Evolutionary conservation across 2,797 vertebrate genomes (phyloP).

Genomic region (Otolemur crassicaudatus): DNA sequence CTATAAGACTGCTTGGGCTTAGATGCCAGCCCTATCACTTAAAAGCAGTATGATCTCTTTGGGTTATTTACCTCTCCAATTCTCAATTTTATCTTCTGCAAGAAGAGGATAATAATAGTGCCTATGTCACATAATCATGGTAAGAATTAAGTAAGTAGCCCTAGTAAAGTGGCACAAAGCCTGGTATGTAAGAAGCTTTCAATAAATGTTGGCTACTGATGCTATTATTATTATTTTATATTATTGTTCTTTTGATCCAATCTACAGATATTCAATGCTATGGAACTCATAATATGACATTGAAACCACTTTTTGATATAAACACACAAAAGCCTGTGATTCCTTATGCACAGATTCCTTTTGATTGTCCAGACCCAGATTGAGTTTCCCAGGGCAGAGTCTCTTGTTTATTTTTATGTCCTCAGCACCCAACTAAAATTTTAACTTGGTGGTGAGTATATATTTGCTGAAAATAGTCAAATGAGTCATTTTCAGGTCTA

Average conservation of each 20-base stretch:
- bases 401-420: slow-evolving; percentile 17
- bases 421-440: neutral
- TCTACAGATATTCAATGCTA: slow-evolving; percentile 7
- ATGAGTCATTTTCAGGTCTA: neutral
- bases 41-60: neutral
- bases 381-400: neutral
- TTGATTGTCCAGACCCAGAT: slow-evolving; percentile 1
- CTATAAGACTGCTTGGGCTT: neutral
- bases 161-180: neutral
- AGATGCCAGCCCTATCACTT: neutral
- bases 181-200: neutral
- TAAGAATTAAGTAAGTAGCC: slow-evolving; percentile 18
- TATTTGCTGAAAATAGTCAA: slow-evolving; percentile 39
- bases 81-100: slow-evolving; percentile 21
- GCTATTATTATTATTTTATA: neutral
- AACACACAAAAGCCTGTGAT: neutral
- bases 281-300: slow-evolving; percentile 7
- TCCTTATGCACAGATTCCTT: slow-evolving; percentile 1
- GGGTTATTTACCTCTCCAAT: neutral
- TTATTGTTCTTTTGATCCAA: neutral
- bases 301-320: slow-evolving; percentile 43
- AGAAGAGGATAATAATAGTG: slow-evolving; percentile 1
- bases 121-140: neutral
- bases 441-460: neutral
- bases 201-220: slow-evolving; percentile 7